These are phyloP conservation scores for Colinus virginianus DNA, from an alignment of 2,113 vertebrate species.

Conservation along the genomic window DNA sequence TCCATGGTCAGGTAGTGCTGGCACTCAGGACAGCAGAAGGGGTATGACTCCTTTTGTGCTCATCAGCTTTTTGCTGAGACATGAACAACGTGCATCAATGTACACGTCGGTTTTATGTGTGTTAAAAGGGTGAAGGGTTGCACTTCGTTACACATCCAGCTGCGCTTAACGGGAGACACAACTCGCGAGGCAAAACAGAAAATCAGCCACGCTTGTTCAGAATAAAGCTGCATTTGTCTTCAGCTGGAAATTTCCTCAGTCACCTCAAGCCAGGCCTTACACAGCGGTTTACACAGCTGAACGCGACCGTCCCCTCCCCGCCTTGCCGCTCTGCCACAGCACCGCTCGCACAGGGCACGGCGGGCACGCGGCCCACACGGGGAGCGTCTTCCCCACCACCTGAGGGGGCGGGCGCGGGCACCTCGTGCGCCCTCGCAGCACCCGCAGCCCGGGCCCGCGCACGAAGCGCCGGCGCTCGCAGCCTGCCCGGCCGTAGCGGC, in stretches of 20 bases:
- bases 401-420: background rate
- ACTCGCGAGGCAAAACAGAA: background rate
- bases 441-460: too few relatives aligned
- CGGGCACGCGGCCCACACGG: fast-evolving
- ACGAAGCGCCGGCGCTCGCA: too few relatives aligned
- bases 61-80: background rate
- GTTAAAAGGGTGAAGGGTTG: background rate
- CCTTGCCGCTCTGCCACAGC: background rate
- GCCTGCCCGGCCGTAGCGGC: background rate
- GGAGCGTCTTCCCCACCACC: fast-evolving
- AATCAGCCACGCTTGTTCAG: background rate
- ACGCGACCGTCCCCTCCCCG: fast-evolving
- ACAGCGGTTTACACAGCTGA: fast-evolving
- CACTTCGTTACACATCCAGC: background rate
- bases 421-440: background rate
- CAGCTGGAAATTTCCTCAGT: background rate
- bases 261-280: background rate
- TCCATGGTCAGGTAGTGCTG: background rate
- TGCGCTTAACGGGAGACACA: background rate
- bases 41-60: background rate
- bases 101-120: background rate
- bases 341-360: background rate
- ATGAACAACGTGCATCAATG: background rate
- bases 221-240: background rate
- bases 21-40: background rate